Conservation (phyloP, 1,140 invertebrate species). For the Hyposmocoma kahamanoa region DNA sequence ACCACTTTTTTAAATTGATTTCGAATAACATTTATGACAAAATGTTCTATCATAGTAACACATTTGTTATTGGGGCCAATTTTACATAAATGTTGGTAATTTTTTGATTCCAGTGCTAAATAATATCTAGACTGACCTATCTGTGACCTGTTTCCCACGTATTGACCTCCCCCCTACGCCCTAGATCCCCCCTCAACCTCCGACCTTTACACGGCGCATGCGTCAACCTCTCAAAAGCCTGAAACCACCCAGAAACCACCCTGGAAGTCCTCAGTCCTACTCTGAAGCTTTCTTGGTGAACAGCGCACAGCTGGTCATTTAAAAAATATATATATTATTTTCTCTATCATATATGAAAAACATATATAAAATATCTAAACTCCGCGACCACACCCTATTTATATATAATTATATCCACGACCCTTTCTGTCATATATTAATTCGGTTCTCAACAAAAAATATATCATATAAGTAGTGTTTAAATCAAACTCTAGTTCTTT, state of each 20-base stretch:
- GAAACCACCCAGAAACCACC: conserved; percentile 5
- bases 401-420: conserved; percentile 37
- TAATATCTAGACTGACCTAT: too few relatives aligned
- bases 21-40: too few relatives aligned
- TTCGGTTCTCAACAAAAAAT: conserved; percentile 65
- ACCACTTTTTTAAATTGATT: too few relatives aligned
- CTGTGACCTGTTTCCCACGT: conserved; percentile 40
- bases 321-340: not conserved
- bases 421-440: conserved; percentile 46
- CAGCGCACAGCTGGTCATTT: not conserved
- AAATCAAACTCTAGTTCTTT: conserved; percentile 12
- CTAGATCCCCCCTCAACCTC: conserved; percentile 25
- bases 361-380: conserved; percentile 30
- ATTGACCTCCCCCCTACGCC: conserved; percentile 25
- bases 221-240: conserved; percentile 26
- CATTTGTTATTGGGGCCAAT: too few relatives aligned
- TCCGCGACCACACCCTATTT: conserved; percentile 13
- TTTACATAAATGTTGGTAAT: too few relatives aligned
- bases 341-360: conserved; percentile 56
- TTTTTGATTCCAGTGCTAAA: too few relatives aligned
- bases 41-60: too few relatives aligned
- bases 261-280: not conserved
- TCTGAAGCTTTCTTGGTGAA: not conserved
- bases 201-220: conserved; percentile 54
- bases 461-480: conserved; percentile 62